A percentile compares a stretch with the other conserved stretches of the same genome.
These are phyloP conservation scores for Mormyrops attenuatus DNA, from an alignment of 2,797 vertebrate genomes.

Conservation along the genomic window DNA sequence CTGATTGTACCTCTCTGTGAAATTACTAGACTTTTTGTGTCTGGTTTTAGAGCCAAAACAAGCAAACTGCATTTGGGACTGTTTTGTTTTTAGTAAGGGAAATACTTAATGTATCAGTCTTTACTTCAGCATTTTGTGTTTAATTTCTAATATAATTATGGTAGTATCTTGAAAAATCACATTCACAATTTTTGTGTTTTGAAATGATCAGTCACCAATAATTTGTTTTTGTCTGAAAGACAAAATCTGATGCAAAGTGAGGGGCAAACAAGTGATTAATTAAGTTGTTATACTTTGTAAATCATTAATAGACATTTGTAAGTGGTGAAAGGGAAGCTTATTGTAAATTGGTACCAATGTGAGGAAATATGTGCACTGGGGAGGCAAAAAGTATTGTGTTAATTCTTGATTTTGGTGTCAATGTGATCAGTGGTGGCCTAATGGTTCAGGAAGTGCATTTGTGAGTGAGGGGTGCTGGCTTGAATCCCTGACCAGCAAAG, in stretches of 20 bases:
- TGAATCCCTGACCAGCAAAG: not conserved
- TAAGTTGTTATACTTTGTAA: too few relatives aligned
- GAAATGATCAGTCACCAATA: not conserved
- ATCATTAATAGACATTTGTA: not conserved
- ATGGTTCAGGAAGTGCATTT: not conserved
- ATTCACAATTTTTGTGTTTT: not conserved
- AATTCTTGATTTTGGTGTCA: not conserved
- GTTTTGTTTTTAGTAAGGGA: not conserved
- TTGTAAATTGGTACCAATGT: not conserved
- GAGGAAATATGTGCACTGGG: not conserved
- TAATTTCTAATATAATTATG: not conserved
- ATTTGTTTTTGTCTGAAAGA: not conserved
- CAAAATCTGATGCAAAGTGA: not conserved
- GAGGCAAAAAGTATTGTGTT: not conserved
- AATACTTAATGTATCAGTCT: not conserved
- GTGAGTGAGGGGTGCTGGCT: not conserved
- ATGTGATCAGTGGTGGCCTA: not conserved
- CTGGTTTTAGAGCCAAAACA: slow-evolving; percentile 1
- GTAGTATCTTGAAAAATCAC: not conserved
- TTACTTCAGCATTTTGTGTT: not conserved
- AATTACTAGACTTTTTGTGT: not conserved
- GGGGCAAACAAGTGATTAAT: not conserved
- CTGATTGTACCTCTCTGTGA: not conserved
- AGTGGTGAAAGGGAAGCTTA: not conserved
- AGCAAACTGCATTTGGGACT: not conserved